These are phyloP conservation scores for Drosophila siamana DNA, from an alignment of 2,888 invertebrate genomes.

Conservation along the genomic window DNA sequence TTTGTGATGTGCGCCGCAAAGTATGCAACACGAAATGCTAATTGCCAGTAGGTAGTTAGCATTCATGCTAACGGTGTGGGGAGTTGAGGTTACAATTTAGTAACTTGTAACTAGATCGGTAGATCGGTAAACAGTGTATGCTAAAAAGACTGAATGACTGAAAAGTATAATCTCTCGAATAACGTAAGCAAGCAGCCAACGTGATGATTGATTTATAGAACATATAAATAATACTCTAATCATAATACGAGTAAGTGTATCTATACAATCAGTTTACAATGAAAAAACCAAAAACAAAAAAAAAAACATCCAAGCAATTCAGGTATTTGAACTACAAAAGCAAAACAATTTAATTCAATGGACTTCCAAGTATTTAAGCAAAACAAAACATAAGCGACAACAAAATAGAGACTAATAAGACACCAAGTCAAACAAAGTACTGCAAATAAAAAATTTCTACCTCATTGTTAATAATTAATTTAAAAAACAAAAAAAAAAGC, in stretches of 20 bases:
- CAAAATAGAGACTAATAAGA: conserved; percentile 57
- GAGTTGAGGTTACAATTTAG: conserved; percentile 8
- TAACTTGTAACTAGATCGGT: conserved; percentile 20
- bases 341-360: conserved; percentile 68
- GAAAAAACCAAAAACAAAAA: conserved; percentile 57
- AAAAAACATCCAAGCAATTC: conserved; percentile 79
- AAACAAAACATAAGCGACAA: conserved; percentile 53
- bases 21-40: conserved; percentile 39
- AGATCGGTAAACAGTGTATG: conserved; percentile 59
- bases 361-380: conserved; percentile 72
- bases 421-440: conserved; percentile 59
- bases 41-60: not conserved
- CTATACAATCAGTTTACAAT: conserved; percentile 32
- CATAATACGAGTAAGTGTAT: conserved; percentile 26
- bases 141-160: conserved; percentile 72
- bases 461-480: conserved; percentile 76
- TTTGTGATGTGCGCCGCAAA: conserved; percentile 69
- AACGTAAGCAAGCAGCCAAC: conserved; percentile 35
- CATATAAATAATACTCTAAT: conserved; percentile 14
- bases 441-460: conserved; percentile 71
- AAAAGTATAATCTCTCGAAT: conserved; percentile 41
- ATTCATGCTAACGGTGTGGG: conserved; percentile 14
- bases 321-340: conserved; percentile 75
- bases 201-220: conserved; percentile 63
- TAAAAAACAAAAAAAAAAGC: conserved; percentile 29